Percentiles rank a stretch among this genome's conserved stretches.
phyloP scores from a whole-genome alignment of 1,140 invertebrate species.

The Macrosteles quadrilineatus region DNA sequence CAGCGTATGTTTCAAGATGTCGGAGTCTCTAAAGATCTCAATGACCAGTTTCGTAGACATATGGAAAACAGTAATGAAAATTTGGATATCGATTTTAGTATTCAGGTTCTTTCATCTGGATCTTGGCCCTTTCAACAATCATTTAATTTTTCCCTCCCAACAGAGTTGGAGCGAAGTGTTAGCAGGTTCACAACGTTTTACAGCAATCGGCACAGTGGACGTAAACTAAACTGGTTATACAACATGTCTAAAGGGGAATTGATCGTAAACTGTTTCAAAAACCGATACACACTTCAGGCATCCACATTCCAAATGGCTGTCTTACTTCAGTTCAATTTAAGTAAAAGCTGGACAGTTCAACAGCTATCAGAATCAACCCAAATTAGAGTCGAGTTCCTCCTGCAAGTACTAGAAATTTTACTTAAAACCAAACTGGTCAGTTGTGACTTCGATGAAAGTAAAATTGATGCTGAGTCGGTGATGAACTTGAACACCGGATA shows the following conservation, averaged over 20 bases:
- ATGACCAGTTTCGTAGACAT: conserved; percentile 87
- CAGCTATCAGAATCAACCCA: conserved; percentile 87
- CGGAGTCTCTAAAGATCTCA: conserved; percentile 96
- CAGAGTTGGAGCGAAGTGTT: conserved; percentile 92
- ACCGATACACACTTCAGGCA: conserved; percentile 85
- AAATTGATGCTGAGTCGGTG: conserved; percentile 56
- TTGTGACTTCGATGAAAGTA: conserved; percentile 24
- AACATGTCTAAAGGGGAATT: conserved; percentile 98
- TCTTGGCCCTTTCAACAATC: conserved; percentile 98
- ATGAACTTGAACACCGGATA: conserved; percentile 81
- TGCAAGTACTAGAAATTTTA: conserved; percentile 81
- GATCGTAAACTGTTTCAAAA: conserved; percentile 93
- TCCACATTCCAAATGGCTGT: conserved; percentile 99
- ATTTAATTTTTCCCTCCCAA: conserved; percentile 86
- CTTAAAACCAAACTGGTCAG: conserved; percentile 88
- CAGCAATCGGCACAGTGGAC: conserved; percentile 90
- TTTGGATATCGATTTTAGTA: conserved; percentile 89
- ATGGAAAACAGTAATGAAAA: conserved; percentile 65
- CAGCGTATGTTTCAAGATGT: conserved; percentile 99
- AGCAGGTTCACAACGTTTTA: conserved; percentile 96
- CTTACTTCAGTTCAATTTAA: conserved; percentile 93
- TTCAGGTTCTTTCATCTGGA: conserved; percentile 94
- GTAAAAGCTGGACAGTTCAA: conserved; percentile 79
- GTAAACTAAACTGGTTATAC: conserved; percentile 97
- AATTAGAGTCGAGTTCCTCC: conserved; percentile 81